Conservation (phyloP, 2,888 invertebrate species). For the Oscheius sp. region DNA sequence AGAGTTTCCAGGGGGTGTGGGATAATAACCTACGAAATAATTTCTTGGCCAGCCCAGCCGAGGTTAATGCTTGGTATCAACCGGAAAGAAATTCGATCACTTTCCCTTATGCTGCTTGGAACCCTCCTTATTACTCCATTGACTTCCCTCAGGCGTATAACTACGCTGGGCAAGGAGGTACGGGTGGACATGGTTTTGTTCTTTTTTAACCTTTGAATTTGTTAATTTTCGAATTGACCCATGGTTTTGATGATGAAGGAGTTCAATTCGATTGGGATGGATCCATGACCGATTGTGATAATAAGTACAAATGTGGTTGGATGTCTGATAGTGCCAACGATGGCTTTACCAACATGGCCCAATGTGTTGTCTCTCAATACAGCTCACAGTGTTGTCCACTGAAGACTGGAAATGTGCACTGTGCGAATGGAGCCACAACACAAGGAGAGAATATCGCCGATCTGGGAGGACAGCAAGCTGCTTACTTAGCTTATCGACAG, state of each 20-base stretch:
- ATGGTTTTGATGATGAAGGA: constrained; percentile 65
- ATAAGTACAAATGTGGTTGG: constrained; percentile 53
- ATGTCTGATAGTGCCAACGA: constrained; percentile 41
- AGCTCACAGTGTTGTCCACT: constrained; percentile 62
- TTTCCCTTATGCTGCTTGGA: constrained; percentile 65
- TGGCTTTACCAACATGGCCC: constrained; percentile 57
- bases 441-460: constrained; percentile 68
- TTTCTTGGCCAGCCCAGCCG: constrained; percentile 63
- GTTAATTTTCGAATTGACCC: too few relatives aligned
- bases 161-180: constrained; percentile 66
- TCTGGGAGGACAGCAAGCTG: constrained; percentile 60
- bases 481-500: constrained; percentile 59
- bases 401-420: constrained; percentile 63
- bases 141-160: constrained; percentile 65
- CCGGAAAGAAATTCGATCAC: constrained; percentile 67
- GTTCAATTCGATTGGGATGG: constrained; percentile 65
- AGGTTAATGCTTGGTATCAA: constrained; percentile 65
- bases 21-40: constrained; percentile 31
- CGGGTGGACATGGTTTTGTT: constrained; percentile 67
- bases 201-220: too few relatives aligned
- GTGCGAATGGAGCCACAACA: constrained; percentile 64
- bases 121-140: constrained; percentile 60
- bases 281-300: constrained; percentile 57
- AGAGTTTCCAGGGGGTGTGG: too few relatives aligned
- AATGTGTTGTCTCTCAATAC: constrained; percentile 61